These are phyloP conservation scores for Acrocera orbiculus DNA, from an alignment of 2,888 invertebrate species.

Conservation along the genomic window DNA sequence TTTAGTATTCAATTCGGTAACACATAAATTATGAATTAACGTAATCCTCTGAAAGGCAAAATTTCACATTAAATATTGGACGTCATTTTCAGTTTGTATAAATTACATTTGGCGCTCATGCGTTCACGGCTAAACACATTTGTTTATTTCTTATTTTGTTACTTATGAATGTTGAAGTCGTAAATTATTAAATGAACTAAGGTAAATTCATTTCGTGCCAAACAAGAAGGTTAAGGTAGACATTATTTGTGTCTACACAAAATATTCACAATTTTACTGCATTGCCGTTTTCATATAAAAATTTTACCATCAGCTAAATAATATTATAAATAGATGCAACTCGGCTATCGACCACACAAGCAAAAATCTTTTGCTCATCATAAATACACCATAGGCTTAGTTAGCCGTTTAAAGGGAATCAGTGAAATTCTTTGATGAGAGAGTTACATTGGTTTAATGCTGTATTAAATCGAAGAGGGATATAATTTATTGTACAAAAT, in stretches of 20 bases:
- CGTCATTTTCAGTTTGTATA: slow-evolving; percentile 17
- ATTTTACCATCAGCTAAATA: no score
- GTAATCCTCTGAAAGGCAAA: slow-evolving; percentile 23
- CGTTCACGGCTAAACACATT: slow-evolving; percentile 5
- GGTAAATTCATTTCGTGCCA: slow-evolving; percentile 4
- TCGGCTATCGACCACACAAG: slow-evolving; percentile 5
- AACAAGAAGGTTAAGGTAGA: slow-evolving; percentile 1
- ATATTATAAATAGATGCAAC: slow-evolving; percentile 6
- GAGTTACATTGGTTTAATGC: no score
- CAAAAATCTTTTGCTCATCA: no score
- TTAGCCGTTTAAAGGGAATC: no score
- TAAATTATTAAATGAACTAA: slow-evolving; percentile 5
- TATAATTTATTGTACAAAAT: slow-evolving; percentile 7
- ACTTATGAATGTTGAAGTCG: slow-evolving; percentile 3
- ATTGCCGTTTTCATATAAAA: no score
- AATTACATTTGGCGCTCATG: slow-evolving; percentile 12
- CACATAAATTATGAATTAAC: slow-evolving; percentile 33
- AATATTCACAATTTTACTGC: no score
- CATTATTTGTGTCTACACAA: no score
- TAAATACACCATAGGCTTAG: no score
- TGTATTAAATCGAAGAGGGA: no score
- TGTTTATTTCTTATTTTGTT: no score
- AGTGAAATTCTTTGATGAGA: no score
- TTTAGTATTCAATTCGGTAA: slow-evolving; percentile 32
- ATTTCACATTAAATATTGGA: slow-evolving; percentile 15